Percentiles rank a stretch among this genome's conserved stretches.
Conservation (phyloP, 2,888 invertebrate genomes). For the Drosophila birchii region DNA sequence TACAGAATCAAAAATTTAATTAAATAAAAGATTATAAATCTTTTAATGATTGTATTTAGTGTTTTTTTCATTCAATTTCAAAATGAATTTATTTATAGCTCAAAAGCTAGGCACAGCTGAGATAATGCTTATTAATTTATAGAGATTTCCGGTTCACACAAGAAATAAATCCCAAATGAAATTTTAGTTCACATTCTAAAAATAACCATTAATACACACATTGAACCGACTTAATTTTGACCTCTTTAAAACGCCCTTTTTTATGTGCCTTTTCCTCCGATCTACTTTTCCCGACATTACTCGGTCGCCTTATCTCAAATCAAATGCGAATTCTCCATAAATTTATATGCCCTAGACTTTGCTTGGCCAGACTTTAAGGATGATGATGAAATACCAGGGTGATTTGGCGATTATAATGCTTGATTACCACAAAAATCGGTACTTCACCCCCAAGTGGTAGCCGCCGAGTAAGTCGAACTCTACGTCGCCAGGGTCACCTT, state of each 20-base stretch:
- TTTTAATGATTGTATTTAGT: neutral
- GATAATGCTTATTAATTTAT: neutral
- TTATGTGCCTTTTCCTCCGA: neutral
- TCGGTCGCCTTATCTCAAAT: constrained; percentile 18
- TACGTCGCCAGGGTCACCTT: constrained; percentile 28
- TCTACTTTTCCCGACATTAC: constrained; percentile 12
- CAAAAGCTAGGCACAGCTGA: neutral
- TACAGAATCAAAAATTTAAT: neutral
- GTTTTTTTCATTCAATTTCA: neutral
- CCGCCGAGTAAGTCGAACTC: constrained; percentile 24
- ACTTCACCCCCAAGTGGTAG: constrained; percentile 34
- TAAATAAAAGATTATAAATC: neutral
- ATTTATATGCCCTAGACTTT: constrained; percentile 33
- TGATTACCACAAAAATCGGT: constrained; percentile 1
- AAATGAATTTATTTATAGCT: neutral
- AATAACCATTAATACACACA: neutral
- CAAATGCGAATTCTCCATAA: constrained; percentile 25
- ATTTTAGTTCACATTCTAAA: neutral
- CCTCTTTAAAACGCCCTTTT: neutral
- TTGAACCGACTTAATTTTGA: constrained; percentile 5
- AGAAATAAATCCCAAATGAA: neutral
- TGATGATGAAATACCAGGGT: constrained; percentile 43
- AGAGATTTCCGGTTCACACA: constrained; percentile 1
- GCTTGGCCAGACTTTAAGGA: constrained; percentile 19
- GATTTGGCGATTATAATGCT: constrained; percentile 17